phyloP scores from a whole-genome alignment of 2,113 vertebrate species.

The Oceanodroma tethys region DNA sequence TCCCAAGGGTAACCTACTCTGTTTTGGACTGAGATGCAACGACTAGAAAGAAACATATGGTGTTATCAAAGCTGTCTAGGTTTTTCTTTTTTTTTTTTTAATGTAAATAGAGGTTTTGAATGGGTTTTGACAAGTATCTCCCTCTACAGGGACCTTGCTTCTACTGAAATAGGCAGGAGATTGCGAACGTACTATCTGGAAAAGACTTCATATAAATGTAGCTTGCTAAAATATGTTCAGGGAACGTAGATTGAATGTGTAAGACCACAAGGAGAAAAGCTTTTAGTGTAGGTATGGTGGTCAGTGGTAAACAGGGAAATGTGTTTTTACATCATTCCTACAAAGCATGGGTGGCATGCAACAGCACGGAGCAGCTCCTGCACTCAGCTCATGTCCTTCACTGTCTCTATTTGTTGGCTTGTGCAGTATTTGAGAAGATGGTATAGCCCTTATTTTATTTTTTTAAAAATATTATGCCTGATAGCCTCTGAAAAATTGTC shows the following conservation, averaged over 20 bases:
- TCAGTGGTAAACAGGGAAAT: not conserved
- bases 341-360: not conserved
- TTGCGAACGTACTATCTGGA: fast-evolving
- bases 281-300: not conserved
- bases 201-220: not conserved
- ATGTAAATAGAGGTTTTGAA: not conserved
- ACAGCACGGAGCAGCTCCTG: fast-evolving
- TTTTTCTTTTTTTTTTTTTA: not conserved
- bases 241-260: not conserved
- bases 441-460: fast-evolving
- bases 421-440: not conserved
- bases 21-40: not conserved
- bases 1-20: not conserved
- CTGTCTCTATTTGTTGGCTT: not conserved
- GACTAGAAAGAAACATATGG: not conserved
- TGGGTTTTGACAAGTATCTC: not conserved
- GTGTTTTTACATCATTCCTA: fast-evolving
- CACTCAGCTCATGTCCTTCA: fast-evolving
- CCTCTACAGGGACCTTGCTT: not conserved
- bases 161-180: not conserved
- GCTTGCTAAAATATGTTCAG: not conserved
- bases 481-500: not conserved
- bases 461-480: not conserved
- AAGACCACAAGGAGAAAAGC: not conserved
- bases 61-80: not conserved